phyloP scores from a whole-genome alignment of 2,888 invertebrate genomes.

The Strigamia transsilvanica region DNA sequence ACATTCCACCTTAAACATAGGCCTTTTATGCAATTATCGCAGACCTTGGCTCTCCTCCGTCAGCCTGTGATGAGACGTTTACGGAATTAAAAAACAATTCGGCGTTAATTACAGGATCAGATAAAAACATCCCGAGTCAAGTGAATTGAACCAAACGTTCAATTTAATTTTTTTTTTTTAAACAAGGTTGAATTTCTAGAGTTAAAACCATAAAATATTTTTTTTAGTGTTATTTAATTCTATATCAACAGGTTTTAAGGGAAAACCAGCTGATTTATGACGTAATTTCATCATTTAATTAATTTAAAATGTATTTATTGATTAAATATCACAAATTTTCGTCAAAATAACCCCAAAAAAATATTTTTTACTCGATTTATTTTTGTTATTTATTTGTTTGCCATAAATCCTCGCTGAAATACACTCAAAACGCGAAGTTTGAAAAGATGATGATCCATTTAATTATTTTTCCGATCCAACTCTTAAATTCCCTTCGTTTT shows the following conservation, averaged over 20 bases:
- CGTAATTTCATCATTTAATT: too few relatives aligned
- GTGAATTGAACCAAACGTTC: neutral
- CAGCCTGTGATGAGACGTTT: constrained; percentile 16
- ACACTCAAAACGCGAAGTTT: neutral
- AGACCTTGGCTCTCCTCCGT: constrained; percentile 28
- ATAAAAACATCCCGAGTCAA: neutral
- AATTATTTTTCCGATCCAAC: constrained; percentile 28
- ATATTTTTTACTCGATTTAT: too few relatives aligned
- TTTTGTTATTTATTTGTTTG: too few relatives aligned
- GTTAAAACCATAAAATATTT: too few relatives aligned
- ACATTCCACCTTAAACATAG: constrained; percentile 31
- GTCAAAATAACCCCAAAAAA: too few relatives aligned
- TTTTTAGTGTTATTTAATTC: too few relatives aligned
- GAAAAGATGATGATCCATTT: constrained; percentile 19
- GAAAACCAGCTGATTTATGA: too few relatives aligned
- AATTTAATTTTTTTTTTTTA: neutral
- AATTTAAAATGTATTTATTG: neutral
- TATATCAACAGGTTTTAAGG: too few relatives aligned
- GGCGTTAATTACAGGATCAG: neutral
- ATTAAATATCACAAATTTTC: neutral
- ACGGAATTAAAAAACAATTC: constrained; percentile 15
- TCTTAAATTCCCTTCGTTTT: constrained; percentile 2
- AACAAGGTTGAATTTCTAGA: too few relatives aligned
- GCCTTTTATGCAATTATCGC: constrained; percentile 35
- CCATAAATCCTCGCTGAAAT: too few relatives aligned